Conservation (phyloP, 1,140 invertebrate genomes). For the Tetramorium alpestre region DNA sequence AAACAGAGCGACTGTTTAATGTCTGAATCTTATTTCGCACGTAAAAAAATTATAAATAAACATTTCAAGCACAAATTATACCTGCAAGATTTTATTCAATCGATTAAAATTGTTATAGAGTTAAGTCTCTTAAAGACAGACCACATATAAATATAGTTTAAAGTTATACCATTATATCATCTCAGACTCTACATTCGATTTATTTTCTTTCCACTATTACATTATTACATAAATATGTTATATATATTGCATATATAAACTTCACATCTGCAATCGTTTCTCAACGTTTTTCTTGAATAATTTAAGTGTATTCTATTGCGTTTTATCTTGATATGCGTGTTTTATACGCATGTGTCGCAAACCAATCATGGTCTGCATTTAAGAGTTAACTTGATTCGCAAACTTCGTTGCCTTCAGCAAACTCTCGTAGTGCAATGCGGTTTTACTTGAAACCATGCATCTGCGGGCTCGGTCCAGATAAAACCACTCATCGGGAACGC, state of each 20-base stretch:
- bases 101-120: not conserved
- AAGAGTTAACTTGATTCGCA: not conserved
- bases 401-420: too few species aligned
- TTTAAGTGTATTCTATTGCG: not conserved
- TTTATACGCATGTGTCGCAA: not conserved
- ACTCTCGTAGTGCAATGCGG: not conserved
- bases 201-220: not conserved
- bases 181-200: not conserved
- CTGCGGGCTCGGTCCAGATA: slow-evolving; percentile 2
- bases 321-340: slow-evolving; percentile 1
- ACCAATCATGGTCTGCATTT: not conserved
- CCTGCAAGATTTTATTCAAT: not conserved
- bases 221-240: too few species aligned
- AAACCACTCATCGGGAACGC: slow-evolving; percentile 11
- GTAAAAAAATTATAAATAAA: not conserved
- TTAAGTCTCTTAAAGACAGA: not conserved
- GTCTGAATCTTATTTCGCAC: not conserved
- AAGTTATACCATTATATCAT: not conserved
- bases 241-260: not conserved
- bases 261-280: not conserved
- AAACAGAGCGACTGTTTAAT: not conserved
- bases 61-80: not conserved
- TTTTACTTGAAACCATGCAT: not conserved
- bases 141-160: not conserved
- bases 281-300: not conserved